Percentiles rank a stretch among this genome's conserved stretches.
Conservation (phyloP, 2,113 vertebrate species). For the Cyprinus carpio region DNA sequence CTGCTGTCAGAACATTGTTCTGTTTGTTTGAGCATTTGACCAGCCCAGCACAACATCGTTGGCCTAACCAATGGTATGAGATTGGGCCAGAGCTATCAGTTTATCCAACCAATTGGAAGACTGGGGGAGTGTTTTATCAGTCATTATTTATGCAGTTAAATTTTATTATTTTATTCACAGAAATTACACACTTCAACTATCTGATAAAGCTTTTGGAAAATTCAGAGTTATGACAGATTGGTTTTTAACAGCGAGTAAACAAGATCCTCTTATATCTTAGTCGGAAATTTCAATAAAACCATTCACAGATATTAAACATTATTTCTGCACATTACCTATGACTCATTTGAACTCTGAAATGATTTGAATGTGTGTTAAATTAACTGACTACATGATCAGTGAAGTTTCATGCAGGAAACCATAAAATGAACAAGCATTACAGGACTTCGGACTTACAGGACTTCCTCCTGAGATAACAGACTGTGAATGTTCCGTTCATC, state of each 20-base stretch:
- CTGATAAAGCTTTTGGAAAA: not conserved
- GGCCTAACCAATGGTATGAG: not conserved
- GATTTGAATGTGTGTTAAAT: not conserved
- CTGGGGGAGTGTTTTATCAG: not conserved
- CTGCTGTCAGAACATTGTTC: not conserved
- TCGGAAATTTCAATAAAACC: not conserved
- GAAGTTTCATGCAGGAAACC: slow-evolving; percentile 18
- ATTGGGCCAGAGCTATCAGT: not conserved
- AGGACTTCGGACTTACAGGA: not conserved
- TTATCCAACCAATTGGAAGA: not conserved
- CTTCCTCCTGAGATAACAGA: slow-evolving; percentile 27
- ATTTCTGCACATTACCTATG: not conserved
- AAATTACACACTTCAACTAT: not conserved
- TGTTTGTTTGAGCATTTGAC: slow-evolving; percentile 11
- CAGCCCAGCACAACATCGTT: not conserved
- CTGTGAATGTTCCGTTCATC: not conserved
- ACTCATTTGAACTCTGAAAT: not conserved
- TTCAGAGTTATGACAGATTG: not conserved
- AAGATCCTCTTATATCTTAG: not conserved
- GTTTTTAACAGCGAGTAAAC: not conserved
- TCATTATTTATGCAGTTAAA: not conserved
- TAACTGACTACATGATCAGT: not conserved
- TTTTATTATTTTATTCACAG: not conserved
- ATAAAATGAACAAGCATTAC: not conserved
- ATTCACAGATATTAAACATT: not conserved